phyloP scores from a whole-genome alignment of 2,888 invertebrate genomes.

The Netelia melanura region DNA sequence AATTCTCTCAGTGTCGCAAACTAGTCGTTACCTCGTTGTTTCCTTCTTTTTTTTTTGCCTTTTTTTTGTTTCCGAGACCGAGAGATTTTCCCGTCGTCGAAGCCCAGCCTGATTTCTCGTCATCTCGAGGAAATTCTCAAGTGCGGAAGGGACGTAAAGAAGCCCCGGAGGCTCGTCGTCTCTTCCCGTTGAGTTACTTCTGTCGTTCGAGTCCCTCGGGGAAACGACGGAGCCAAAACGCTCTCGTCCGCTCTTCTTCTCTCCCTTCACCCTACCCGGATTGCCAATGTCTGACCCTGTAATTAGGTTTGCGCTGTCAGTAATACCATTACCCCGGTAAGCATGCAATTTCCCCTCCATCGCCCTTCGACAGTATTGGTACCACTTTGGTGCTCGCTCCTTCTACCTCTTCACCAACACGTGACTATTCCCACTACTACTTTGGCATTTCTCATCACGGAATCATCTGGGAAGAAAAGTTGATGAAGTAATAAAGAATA shows the following conservation, averaged over 20 bases:
- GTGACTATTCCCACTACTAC: too few species aligned
- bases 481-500: too few species aligned
- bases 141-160: constrained; percentile 64
- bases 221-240: constrained; percentile 11
- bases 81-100: neutral
- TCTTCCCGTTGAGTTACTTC: constrained; percentile 12
- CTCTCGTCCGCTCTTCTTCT: constrained; percentile 14
- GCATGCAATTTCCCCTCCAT: constrained; percentile 80
- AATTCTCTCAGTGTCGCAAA: constrained; percentile 25
- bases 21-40: constrained; percentile 1
- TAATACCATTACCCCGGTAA: constrained; percentile 80
- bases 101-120: constrained; percentile 17
- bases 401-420: neutral
- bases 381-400: neutral
- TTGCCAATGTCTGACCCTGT: constrained; percentile 81
- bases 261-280: constrained; percentile 69
- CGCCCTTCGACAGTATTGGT: neutral
- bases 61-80: constrained; percentile 19
- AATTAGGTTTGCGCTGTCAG: constrained; percentile 81
- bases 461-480: too few species aligned
- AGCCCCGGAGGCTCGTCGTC: constrained; percentile 36
- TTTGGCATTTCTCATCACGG: too few species aligned
- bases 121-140: constrained; percentile 47
- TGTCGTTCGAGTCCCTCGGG: constrained; percentile 57
- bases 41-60: constrained; percentile 6